Conservation (phyloP, 2,113 vertebrate genomes). For the Camelus dromedarius region DNA sequence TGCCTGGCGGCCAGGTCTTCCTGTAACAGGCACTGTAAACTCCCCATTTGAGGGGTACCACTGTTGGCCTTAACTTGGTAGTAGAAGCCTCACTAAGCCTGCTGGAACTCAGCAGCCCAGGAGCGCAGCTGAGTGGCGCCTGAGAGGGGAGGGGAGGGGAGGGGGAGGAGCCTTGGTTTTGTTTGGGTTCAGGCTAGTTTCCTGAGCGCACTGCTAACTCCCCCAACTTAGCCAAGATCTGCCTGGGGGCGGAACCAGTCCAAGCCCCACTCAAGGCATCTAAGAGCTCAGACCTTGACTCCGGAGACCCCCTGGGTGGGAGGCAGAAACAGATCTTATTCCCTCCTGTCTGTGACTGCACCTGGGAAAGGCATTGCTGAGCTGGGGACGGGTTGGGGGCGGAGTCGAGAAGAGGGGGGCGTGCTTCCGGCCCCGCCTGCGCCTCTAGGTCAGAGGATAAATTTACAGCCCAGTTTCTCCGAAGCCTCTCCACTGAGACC, state of each 20-base stretch:
- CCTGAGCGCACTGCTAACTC: background rate
- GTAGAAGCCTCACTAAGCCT: background rate
- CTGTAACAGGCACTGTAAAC: background rate
- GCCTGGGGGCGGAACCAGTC: too few relatives aligned
- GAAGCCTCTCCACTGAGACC: background rate
- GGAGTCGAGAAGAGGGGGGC: background rate
- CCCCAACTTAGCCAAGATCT: background rate
- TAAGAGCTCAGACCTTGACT: too few relatives aligned
- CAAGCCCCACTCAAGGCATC: rapidly evolving
- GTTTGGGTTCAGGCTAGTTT: background rate
- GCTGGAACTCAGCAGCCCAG: too few relatives aligned
- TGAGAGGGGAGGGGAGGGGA: background rate
- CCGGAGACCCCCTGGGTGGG: rapidly evolving
- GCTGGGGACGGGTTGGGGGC: background rate
- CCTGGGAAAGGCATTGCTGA: background rate
- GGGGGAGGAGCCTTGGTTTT: too few relatives aligned
- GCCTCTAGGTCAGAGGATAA: background rate
- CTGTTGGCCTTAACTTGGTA: background rate
- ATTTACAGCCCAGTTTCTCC: background rate
- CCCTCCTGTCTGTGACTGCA: rapidly evolving
- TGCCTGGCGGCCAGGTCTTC: background rate
- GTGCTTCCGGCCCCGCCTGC: background rate
- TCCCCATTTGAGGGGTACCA: too few relatives aligned
- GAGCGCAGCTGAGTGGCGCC: background rate
- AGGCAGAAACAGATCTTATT: rapidly evolving